Base-by-base conservation (phyloP, 2,888 invertebrate genomes). In the Spisula solida region DNA sequence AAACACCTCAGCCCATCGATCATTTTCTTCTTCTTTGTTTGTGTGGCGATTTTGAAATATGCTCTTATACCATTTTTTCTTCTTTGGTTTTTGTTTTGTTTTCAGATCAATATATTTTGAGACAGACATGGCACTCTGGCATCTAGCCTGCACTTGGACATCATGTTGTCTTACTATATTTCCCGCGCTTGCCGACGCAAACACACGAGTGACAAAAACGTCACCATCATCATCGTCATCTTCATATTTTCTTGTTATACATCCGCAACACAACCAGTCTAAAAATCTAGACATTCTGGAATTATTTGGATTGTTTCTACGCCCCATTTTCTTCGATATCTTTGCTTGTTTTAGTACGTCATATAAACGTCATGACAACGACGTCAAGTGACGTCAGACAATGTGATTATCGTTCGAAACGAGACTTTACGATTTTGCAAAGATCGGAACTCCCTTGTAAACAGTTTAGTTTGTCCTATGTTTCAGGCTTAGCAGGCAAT, bases 341-440 rank as follows among this genome's bases (percentile, higher is more conserved):
- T 51, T 56, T 34, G 81, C 34, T 81, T n/a, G 20, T 6, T 20
- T 34, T 10, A 81, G 0, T 12, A 81, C 56, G 31, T 34, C 75
- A 81, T 18, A 8, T 16, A 12, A 29, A 56, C 34, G 20, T 81
- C 55, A 29, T 56, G 31, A 34, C 16, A 56, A 81, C 81, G 81
- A 56, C 81, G 81, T 81, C 81, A 81, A 20, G 60, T 56, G 81
- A 81, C 55, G 81, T 81, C 51, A 51, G 16, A 51, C 14, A 51
- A 51, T 51, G 51, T 51, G 51, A 51, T 51, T 51, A 16, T 16
- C 51, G 51, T 51, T 16, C 14, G 51, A 4, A 41, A 41, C 41
- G 41, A 41, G 41, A 41, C 41, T 41, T 41, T 5, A 5, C 41
- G 2, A 41, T 51, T 51, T 51, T 51, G 51, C 1, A 51, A 12